phyloP scores from a whole-genome alignment of 2,113 vertebrate genomes.

The Hemichromis elongatus region DNA sequence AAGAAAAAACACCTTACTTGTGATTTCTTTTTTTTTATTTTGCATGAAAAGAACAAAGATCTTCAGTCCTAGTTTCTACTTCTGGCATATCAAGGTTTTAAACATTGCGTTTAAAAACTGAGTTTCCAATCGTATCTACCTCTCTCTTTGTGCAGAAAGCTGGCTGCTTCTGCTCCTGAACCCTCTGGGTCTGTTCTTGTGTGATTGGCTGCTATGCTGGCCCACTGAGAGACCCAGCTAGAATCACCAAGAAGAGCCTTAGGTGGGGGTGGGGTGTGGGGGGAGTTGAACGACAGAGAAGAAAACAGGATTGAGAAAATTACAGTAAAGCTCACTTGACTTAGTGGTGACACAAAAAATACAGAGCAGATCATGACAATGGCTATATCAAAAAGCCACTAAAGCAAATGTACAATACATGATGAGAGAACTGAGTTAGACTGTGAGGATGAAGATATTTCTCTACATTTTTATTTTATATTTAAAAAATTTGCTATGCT shows the following conservation, averaged over 20 bases:
- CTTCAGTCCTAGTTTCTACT: background rate
- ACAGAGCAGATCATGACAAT: background rate
- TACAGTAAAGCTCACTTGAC: background rate
- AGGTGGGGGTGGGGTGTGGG: background rate
- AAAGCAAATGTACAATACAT: background rate
- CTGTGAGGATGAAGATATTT: background rate
- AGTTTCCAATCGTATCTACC: constrained; percentile 65
- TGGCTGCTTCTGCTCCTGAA: constrained; percentile 76
- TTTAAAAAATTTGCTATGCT: background rate
- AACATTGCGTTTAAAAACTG: background rate
- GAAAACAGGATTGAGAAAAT: background rate
- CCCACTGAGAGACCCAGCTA: constrained; percentile 95
- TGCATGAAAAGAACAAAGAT: background rate
- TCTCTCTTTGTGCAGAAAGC: constrained; percentile 80
- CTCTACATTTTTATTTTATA: background rate
- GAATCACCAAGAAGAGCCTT: constrained; percentile 73
- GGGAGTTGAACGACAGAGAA: background rate
- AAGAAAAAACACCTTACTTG: background rate
- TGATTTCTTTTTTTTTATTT: background rate
- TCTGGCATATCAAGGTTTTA: background rate
- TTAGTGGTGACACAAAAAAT: background rate
- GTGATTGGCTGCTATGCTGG: constrained; percentile 92
- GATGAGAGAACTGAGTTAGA: background rate
- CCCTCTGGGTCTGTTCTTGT: constrained; percentile 89
- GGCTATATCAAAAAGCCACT: background rate